Conservation (phyloP, 2,797 vertebrate genomes). For the Phoxinus dragarum region DNA sequence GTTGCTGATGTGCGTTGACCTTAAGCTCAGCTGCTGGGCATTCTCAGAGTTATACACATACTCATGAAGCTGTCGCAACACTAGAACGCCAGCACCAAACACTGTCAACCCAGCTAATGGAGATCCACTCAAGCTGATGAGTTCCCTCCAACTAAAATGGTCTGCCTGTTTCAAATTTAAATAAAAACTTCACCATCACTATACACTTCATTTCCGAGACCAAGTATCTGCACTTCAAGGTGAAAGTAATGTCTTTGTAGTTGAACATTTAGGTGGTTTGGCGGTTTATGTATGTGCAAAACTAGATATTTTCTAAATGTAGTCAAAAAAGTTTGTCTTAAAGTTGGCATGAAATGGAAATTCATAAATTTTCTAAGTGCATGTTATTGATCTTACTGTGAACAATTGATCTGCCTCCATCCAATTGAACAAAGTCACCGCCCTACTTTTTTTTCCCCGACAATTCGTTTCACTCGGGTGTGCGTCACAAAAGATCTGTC, state of each 20-base stretch:
- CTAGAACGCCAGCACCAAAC: constrained; percentile 7
- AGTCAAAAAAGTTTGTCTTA: background rate
- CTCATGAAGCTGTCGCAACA: constrained; percentile 45
- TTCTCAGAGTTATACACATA: constrained; percentile 43
- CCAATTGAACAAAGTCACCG: background rate
- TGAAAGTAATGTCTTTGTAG: background rate
- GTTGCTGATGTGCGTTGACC: constrained; percentile 43
- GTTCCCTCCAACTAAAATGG: background rate
- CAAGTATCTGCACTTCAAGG: background rate
- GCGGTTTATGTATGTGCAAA: background rate
- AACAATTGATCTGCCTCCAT: background rate
- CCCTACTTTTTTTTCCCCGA: background rate
- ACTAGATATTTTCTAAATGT: background rate
- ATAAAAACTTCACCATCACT: background rate
- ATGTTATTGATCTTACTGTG: background rate
- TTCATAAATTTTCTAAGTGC: background rate
- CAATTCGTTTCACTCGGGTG: background rate
- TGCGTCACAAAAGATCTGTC: background rate
- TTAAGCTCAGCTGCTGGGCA: constrained; percentile 54
- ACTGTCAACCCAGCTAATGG: background rate
- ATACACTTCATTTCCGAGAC: background rate
- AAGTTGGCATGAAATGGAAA: background rate
- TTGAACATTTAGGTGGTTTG: background rate
- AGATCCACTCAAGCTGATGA: constrained; percentile 6
- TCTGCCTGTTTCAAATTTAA: background rate